phyloP scores from a whole-genome alignment of 2,797 vertebrate genomes.

The Manis pentadactyla region DNA sequence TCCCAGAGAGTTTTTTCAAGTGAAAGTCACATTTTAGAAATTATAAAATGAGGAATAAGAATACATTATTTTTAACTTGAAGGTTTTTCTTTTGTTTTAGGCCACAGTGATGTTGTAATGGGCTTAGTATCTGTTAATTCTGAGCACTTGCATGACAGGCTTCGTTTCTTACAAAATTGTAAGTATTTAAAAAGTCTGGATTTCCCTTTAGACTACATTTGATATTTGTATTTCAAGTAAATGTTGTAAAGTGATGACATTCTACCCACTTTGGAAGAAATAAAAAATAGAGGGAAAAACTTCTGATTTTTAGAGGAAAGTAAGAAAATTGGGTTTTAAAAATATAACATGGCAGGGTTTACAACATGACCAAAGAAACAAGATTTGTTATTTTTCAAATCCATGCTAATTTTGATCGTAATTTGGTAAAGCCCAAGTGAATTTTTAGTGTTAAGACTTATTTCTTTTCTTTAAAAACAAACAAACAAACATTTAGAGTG shows the following conservation, averaged over 20 bases:
- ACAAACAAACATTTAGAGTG: neutral
- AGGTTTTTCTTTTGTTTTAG: conserved; percentile 82
- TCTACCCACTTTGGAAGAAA: conserved; percentile 3
- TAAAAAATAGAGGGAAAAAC: neutral
- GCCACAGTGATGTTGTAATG: conserved; percentile 97
- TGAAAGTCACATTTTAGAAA: neutral
- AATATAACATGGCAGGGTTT: neutral
- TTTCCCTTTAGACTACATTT: neutral
- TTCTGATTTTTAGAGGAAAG: conserved; percentile 28
- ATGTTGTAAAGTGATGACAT: neutral
- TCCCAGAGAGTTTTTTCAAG: neutral
- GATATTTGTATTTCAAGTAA: neutral
- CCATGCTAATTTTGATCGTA: neutral
- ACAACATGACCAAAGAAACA: neutral
- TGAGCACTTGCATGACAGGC: conserved; percentile 88
- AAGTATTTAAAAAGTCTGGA: conserved; percentile 78
- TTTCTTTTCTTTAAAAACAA: neutral
- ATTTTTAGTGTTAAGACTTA: conserved; percentile 27
- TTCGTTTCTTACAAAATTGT: conserved; percentile 95
- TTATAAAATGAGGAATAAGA: conserved; percentile 3
- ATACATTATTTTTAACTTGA: conserved; percentile 2
- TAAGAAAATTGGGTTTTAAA: neutral
- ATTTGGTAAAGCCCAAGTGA: neutral
- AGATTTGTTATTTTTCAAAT: conserved; percentile 36
- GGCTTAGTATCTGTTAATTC: conserved; percentile 93